Evolutionary conservation across 2,888 invertebrate species (phyloP), one percentile per base, ranked within the genome.

Genomic region (Polydrusus tereticollis): DNA sequence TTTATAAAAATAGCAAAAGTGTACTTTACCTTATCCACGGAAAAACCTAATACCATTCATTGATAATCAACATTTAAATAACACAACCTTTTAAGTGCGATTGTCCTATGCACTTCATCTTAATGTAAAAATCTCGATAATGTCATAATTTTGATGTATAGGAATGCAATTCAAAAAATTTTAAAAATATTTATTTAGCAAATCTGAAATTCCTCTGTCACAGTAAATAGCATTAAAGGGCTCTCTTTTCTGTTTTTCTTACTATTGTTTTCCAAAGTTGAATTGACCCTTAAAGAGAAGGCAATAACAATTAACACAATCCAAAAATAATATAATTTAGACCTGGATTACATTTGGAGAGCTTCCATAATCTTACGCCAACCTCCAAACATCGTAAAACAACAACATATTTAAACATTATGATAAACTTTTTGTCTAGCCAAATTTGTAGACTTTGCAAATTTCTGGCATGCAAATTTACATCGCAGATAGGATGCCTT

Each of bases 371-470:
- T 1, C 1, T 38, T 14, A 38, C 38, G 38, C 14, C 38, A 14
- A 38, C 14, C 14, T 38, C 5, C 14, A 38, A 14, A 38, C 4
- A 12, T 38, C 38, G 12, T 3, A 1, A 12, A 38, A 38, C 4
- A 4, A 38, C 4, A 38, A 2, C 8, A 29, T 5, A 7, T 10
- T 33, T 33, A 38, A 4, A 38, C 14, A 38, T 38, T 38, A 14
- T 38, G 12, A 38, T n/a, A 38, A 38, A 14, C n/a, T 55, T 55
- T 16, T 12, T 16, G 57, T 59, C 59, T 59, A 59, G 60, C 60
- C 60, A 60, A 60, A 60, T 43, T 60, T 43, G 60, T 60, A 60
- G 60, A 60, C 60, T 16, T 26, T 23, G 1, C 1, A 45, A 60
- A 21, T 12, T 8, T 14, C 16, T 52, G 52, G 52, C 50, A 23